Evolutionary conservation across 2,888 invertebrate species (phyloP), one percentile per base, ranked within the genome.

Genomic region (Limnephilus marmoratus): DNA sequence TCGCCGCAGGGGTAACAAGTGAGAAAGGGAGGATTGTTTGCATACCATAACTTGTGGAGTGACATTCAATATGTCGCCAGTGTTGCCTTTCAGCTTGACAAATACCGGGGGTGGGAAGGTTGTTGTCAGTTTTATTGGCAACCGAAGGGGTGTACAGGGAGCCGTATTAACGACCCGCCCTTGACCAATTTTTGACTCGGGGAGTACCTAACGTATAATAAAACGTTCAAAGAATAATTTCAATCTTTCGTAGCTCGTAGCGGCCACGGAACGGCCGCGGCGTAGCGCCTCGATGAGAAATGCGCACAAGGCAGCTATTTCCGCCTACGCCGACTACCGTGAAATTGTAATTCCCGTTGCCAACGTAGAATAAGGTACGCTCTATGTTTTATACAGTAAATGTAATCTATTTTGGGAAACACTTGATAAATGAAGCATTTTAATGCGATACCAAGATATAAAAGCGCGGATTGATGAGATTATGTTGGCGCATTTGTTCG

Each of bases 1-100:
- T 85, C 41, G 24, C 53, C 53, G 53, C 53, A 68, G 53, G 53
- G 53, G 53, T 68, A 18, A 68, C 53, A 45, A 41, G n/a, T 12
- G 24, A n/a, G 15, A 45, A 24, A 9, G 45, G 41, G n/a, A 45
- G 45, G 85, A 41, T 68, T 68, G 85, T 85, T 85, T 41, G 85
- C 45, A 41, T 85, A 41, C 85, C 85, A 45, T 85, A 41, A 85
- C 41, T 85, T 41, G 45, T 85, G 41, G 85, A 34, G 24, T 41
- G 85, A 37, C 85, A 37, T 41, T 85, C 85, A 41, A 41, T 41
- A 85, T 37, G 85, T 41, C n/a, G 85, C n/a, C 85, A 18, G 41
- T 85, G 24, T 37, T 37, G 37, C n/a, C 41, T 85, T 45, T 85
- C 34, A 82, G 4, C 37, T 45, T 85, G 45, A 41, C 41, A 24